Base-by-base conservation (phyloP, 2,113 vertebrate genomes). In the Parotia lawesii region DNA sequence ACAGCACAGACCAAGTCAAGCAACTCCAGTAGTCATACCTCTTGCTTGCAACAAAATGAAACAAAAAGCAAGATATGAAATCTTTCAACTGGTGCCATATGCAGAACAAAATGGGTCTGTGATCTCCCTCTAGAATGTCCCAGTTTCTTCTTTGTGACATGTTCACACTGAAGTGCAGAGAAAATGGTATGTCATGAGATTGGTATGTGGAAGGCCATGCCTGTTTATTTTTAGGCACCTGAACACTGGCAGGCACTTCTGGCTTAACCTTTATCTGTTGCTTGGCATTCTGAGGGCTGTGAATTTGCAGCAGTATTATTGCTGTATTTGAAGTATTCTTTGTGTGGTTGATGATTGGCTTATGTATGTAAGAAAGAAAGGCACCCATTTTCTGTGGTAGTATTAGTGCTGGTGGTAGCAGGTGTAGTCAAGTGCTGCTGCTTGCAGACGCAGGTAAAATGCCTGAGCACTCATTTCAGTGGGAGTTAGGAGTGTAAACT, bases 201-300 rank as follows among this genome's bases (percentile, higher is more conserved):
- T 77, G 93, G 87, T 91, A 96, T 96, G 87, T 90, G 67, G 84
- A 93, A 88, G 37, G 85, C 83, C 25, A 12, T 85, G 80, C 65
- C 89, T 69, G 23, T 71, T 84, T 97, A 97, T 97, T 96, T 97
- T 97, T 97, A 95, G 96, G 44, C 17, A 44, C n/a, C 66, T 90
- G 79, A 96, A 95, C 78, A 50, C 69, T 92, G 66, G 73, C 96
- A 95, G 92, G 85, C 91, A 66, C 81, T 95, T 95, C 38, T 90
- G 94, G 79, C 85, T 96, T 97, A 97, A 96, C 95, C 94, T 96
- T 97, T 96, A 83, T 96, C 87, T 94, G 45, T 91, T 94, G 83
- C 86, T 92, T 96, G 90, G 94, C 81, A 81, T 93, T 79, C 81
- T 75, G 73, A 81, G 54, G 57, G 79, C 82, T 89, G 81, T 73